Percentiles rank a stretch among this genome's conserved stretches.
These are phyloP conservation scores for Drosophila lacicola DNA, from an alignment of 2,888 invertebrate species.

Conservation along the genomic window DNA sequence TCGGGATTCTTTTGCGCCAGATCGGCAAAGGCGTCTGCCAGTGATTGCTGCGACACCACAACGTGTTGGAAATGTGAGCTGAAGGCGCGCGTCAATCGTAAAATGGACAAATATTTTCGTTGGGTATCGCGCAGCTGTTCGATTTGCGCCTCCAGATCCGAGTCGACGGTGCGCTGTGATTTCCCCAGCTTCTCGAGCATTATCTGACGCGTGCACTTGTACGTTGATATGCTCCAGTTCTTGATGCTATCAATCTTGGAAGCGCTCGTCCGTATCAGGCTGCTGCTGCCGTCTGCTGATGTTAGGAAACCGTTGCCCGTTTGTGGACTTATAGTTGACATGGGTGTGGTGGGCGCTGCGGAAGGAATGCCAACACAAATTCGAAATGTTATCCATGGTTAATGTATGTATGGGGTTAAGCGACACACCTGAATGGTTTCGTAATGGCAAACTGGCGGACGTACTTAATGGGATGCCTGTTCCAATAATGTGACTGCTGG, in stretches of 20 bases:
- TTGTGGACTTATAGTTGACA: constrained; percentile 84
- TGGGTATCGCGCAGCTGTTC: constrained; percentile 97
- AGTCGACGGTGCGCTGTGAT: constrained; percentile 94
- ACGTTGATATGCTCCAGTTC: constrained; percentile 99
- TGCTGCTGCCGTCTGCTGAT: constrained; percentile 73
- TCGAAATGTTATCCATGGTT: background rate
- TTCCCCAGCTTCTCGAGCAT: constrained; percentile 98
- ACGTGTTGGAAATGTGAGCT: constrained; percentile 95
- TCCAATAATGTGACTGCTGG: constrained; percentile 58
- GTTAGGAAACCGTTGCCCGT: constrained; percentile 64
- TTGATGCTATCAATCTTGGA: constrained; percentile 96
- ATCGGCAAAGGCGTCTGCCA: constrained; percentile 97
- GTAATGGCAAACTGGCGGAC: constrained; percentile 90
- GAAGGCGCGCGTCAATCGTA: constrained; percentile 93
- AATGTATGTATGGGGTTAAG: background rate
- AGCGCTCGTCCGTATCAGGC: constrained; percentile 84
- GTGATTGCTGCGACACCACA: constrained; percentile 93
- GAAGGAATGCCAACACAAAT: background rate
- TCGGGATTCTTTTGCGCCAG: constrained; percentile 98
- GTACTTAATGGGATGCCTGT: constrained; percentile 87
- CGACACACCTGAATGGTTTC: constrained; percentile 88
- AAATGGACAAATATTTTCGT: constrained; percentile 94
- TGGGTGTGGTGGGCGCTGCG: constrained; percentile 86
- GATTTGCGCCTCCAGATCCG: constrained; percentile 97
- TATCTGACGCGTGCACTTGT: constrained; percentile 98